A percentile compares a stretch with the other conserved stretches of the same genome.
Evolutionary conservation across 1,140 invertebrate genomes (phyloP).

Genomic region (Bombus pascuorum): DNA sequence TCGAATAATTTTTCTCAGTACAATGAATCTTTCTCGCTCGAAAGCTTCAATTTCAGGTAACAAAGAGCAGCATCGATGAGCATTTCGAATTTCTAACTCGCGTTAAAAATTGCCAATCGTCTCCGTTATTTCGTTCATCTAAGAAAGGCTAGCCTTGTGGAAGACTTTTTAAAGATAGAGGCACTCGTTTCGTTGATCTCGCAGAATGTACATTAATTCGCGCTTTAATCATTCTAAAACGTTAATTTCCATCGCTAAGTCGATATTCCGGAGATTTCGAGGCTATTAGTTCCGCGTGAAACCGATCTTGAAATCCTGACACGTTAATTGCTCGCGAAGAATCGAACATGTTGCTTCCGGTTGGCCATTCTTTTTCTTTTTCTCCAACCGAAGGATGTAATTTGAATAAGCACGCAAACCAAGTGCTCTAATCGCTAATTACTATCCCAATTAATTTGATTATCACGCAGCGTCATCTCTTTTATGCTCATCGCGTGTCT

Average conservation of each 20-base stretch:
- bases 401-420: constrained; percentile 15
- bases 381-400: background rate
- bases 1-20: constrained; percentile 17
- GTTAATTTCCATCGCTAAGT: background rate
- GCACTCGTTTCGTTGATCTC: constrained; percentile 57
- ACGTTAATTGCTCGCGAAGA: background rate
- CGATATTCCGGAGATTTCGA: background rate
- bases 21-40: background rate
- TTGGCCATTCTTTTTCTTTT: background rate
- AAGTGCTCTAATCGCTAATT: constrained; percentile 5
- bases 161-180: constrained; percentile 58
- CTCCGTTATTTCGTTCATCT: constrained; percentile 3
- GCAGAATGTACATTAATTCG: no score
- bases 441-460: constrained; percentile 40
- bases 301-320: constrained; percentile 1
- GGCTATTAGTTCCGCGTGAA: background rate
- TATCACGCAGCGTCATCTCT: constrained; percentile 15
- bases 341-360: constrained; percentile 27
- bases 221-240: background rate
- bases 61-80: background rate
- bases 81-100: background rate
- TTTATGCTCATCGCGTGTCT: constrained; percentile 41
- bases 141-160: constrained; percentile 45
- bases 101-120: background rate
- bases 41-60: constrained; percentile 28